Conservation (phyloP, 2,888 invertebrate genomes). For the Orchestes rusci region DNA sequence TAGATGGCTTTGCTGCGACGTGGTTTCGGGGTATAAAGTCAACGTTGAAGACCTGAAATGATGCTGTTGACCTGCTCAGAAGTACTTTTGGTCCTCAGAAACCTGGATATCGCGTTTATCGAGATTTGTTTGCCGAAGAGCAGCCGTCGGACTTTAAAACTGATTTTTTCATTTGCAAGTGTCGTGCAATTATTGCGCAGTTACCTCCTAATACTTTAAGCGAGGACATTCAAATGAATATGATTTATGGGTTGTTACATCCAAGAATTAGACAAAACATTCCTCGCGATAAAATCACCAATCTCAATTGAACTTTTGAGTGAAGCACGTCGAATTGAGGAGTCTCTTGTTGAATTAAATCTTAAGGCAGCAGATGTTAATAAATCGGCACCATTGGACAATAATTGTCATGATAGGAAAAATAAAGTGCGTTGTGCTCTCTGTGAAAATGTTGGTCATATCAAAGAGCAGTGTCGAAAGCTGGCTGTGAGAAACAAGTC, state of each 20-base stretch:
- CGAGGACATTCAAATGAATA: slow-evolving; percentile 1
- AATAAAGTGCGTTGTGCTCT: background rate
- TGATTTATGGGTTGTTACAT: slow-evolving; percentile 2
- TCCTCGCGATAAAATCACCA: slow-evolving; percentile 3
- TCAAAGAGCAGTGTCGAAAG: background rate
- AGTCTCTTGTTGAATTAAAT: too few relatives aligned
- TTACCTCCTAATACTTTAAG: background rate
- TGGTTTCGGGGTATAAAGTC: too few relatives aligned
- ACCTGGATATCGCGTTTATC: background rate
- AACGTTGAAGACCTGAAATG: too few relatives aligned
- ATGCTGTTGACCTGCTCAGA: too few relatives aligned
- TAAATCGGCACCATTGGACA: background rate
- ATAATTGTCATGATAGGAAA: background rate
- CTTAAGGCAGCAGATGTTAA: background rate
- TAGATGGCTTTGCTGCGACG: too few relatives aligned
- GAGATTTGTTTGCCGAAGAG: background rate
- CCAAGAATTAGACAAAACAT: background rate
- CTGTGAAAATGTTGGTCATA: background rate
- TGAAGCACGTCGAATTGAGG: too few relatives aligned
- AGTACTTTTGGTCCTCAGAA: too few relatives aligned
- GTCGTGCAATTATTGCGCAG: background rate
- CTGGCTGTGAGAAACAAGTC: background rate
- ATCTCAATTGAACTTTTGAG: background rate
- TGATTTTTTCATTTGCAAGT: slow-evolving; percentile 1
- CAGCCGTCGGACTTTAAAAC: background rate